Percentiles rank a stretch among this genome's conserved stretches.
These are phyloP conservation scores for Apolygus lucorum DNA, from an alignment of 1,140 invertebrate genomes.

Conservation along the genomic window DNA sequence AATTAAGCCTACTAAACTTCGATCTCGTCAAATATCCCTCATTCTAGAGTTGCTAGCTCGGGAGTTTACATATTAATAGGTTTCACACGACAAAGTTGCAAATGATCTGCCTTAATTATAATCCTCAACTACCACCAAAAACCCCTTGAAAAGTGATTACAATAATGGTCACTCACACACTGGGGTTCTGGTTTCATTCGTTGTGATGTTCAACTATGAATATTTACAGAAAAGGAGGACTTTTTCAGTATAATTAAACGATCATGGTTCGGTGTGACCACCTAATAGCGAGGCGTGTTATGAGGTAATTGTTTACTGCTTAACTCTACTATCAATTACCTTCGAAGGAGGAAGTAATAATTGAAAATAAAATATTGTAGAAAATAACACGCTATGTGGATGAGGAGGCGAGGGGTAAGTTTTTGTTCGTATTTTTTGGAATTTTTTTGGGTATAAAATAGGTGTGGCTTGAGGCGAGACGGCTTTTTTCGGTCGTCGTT, in stretches of 20 bases:
- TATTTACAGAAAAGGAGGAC: conserved; percentile 5
- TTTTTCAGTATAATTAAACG: background rate
- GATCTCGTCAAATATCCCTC: too few species aligned
- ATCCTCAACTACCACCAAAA: too few species aligned
- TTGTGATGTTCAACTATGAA: too few species aligned
- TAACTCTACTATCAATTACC: conserved; percentile 17
- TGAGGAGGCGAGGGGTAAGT: background rate
- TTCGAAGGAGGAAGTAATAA: background rate
- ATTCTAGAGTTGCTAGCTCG: too few species aligned
- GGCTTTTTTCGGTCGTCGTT: conserved; percentile 7
- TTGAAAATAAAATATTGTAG: conserved; percentile 11
- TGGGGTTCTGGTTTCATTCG: too few species aligned
- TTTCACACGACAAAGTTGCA: background rate
- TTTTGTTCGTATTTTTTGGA: background rate
- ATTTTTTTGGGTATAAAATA: background rate
- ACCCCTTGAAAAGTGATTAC: conserved; percentile 12
- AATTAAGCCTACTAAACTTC: background rate
- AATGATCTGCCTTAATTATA: background rate
- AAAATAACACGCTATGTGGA: background rate
- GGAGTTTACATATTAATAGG: background rate
- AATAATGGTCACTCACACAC: background rate
- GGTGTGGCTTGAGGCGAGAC: background rate
- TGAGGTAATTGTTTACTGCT: background rate
- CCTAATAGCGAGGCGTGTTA: background rate
- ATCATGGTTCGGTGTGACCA: background rate